Percentiles rank a stretch among this genome's conserved stretches.
Evolutionary conservation across 2,888 invertebrate genomes (phyloP).

Genomic region (Cosmia pyralina): DNA sequence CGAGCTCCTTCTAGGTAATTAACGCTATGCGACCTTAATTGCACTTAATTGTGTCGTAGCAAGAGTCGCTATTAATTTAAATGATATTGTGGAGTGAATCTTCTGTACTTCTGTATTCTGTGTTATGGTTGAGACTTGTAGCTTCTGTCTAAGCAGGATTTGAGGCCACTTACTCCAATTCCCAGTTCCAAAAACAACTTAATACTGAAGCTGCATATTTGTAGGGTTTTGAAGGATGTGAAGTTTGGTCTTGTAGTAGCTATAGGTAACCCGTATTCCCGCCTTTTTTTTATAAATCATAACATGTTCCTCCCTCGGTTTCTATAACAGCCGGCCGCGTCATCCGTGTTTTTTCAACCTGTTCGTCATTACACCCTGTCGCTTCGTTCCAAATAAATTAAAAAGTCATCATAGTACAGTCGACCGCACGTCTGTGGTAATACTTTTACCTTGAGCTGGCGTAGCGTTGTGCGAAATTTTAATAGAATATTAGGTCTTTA

Average conservation of each 20-base stretch:
- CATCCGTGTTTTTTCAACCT: constrained; percentile 71
- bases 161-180: no score
- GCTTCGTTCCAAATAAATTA: constrained; percentile 82
- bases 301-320: constrained; percentile 39
- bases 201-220: neutral
- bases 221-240: neutral
- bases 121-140: neutral
- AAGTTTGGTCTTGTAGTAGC: constrained; percentile 25
- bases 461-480: neutral
- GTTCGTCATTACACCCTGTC: constrained; percentile 73
- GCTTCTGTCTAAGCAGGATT: neutral
- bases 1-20: no score
- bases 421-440: neutral
- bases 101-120: no score
- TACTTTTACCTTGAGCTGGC: neutral
- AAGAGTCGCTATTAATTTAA: no score
- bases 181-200: neutral
- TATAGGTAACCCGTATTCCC: constrained; percentile 10
- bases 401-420: constrained; percentile 79
- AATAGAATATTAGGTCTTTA: no score
- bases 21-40: no score
- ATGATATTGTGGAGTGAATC: no score
- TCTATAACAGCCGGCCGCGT: constrained; percentile 71
- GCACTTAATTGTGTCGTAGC: no score
- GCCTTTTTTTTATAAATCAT: constrained; percentile 40